Conservation (phyloP, 2,888 invertebrate genomes). For the Dexiosoma caninum region DNA sequence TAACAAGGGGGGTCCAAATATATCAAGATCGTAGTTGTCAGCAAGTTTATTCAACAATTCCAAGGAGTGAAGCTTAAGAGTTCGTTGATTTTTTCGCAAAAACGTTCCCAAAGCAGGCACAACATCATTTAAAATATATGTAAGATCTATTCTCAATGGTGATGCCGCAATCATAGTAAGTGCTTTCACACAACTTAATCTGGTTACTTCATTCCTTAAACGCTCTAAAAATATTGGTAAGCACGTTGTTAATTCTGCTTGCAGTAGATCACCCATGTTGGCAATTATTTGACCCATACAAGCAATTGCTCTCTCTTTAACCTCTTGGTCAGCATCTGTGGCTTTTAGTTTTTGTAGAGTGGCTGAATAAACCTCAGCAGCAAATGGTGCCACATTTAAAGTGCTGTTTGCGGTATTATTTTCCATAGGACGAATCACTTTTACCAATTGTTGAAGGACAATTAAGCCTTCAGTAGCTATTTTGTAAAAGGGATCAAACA, state of each 20-base stretch:
- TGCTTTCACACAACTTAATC: conserved; percentile 97
- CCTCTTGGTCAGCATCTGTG: conserved; percentile 99
- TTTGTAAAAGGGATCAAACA: conserved; percentile 98
- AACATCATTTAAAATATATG: conserved; percentile 90
- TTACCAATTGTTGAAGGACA: conserved; percentile 95
- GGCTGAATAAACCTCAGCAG: conserved; percentile 88
- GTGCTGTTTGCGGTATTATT: conserved; percentile 73
- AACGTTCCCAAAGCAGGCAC: conserved; percentile 96
- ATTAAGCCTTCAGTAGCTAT: conserved; percentile 97
- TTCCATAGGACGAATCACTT: conserved; percentile 89
- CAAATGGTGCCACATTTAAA: conserved; percentile 88
- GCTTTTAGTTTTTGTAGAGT: conserved; percentile 92
- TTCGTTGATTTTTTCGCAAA: conserved; percentile 96
- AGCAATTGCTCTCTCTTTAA: conserved; percentile 97
- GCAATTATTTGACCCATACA: conserved; percentile 97
- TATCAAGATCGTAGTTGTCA: conserved; percentile 85
- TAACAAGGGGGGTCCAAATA: conserved; percentile 83
- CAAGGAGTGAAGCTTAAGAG: conserved; percentile 93
- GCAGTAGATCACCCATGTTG: conserved; percentile 91
- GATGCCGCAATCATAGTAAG: conserved; percentile 95
- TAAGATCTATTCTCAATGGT: conserved; percentile 89
- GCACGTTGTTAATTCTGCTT: conserved; percentile 88
- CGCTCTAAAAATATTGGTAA: conserved; percentile 97
- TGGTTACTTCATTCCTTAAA: conserved; percentile 96
- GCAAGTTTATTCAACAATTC: conserved; percentile 93